Conservation (phyloP, 2,888 invertebrate species). For the Drosophila maculinotata region DNA sequence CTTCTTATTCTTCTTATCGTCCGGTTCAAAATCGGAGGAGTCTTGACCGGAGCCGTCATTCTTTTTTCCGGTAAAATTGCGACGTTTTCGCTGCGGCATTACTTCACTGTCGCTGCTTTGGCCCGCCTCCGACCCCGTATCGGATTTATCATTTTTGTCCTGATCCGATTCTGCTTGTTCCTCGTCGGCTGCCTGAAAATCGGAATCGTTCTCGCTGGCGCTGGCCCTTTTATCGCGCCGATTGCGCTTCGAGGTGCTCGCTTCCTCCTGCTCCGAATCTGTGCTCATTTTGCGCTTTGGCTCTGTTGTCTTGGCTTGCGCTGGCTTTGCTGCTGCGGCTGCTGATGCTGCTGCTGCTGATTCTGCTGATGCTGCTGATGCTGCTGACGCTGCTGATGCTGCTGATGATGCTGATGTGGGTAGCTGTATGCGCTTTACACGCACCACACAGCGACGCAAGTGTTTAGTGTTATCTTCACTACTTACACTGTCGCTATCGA, state of each 20-base stretch:
- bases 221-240: conserved; percentile 39
- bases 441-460: conserved; percentile 66
- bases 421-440: conserved; percentile 59
- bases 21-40: conserved; percentile 79
- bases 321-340: background rate
- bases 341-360: background rate
- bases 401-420: background rate
- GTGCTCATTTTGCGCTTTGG: conserved; percentile 62
- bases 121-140: conserved; percentile 49
- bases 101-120: conserved; percentile 82
- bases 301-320: background rate
- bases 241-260: conserved; percentile 53
- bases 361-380: conserved; percentile 2
- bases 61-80: conserved; percentile 61
- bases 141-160: conserved; percentile 32
- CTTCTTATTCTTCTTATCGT: conserved; percentile 70
- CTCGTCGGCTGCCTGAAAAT: conserved; percentile 40
- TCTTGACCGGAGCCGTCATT: conserved; percentile 59
- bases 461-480: conserved; percentile 9
- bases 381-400: conserved; percentile 6
- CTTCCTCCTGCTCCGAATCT: conserved; percentile 60
- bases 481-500: conserved; percentile 39
- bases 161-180: conserved; percentile 36
- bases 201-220: conserved; percentile 58
- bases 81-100: conserved; percentile 79